Percentiles rank a stretch among this genome's conserved stretches.
These are phyloP conservation scores for Enteromius fasciolatus DNA, from an alignment of 2,797 vertebrate species.

Conservation along the genomic window DNA sequence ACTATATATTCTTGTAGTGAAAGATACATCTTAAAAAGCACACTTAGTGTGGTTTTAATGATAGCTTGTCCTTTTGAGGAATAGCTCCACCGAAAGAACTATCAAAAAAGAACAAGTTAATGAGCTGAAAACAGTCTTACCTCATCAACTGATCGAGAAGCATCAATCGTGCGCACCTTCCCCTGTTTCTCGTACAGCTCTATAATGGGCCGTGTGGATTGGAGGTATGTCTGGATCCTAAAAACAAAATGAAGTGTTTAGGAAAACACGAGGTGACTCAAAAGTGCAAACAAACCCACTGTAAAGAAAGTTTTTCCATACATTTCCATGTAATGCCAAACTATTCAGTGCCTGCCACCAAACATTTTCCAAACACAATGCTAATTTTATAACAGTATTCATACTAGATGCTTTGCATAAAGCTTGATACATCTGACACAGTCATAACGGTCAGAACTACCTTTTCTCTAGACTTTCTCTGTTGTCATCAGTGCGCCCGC, in stretches of 20 bases:
- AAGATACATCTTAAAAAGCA: not conserved
- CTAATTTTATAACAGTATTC: not conserved
- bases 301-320: not conserved
- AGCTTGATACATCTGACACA: not conserved
- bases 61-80: not conserved
- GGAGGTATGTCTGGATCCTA: constrained; percentile 94
- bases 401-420: not conserved
- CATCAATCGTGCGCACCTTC: constrained; percentile 92
- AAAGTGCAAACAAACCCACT: not conserved
- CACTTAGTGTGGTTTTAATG: not conserved
- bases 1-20: not conserved
- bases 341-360: too few relatives aligned
- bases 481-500: constrained; percentile 95
- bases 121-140: constrained; percentile 64
- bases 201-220: constrained; percentile 95
- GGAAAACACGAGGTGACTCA: constrained; percentile 5
- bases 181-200: constrained; percentile 87
- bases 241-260: constrained; percentile 45
- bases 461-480: constrained; percentile 94
- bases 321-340: not conserved
- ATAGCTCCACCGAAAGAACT: not conserved
- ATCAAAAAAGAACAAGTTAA: too few relatives aligned
- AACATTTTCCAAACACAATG: not conserved
- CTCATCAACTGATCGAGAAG: constrained; percentile 88
- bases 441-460: constrained; percentile 67